phyloP scores from a whole-genome alignment of 2,113 vertebrate genomes.

The Cryptoleucopteryx plumbea region DNA sequence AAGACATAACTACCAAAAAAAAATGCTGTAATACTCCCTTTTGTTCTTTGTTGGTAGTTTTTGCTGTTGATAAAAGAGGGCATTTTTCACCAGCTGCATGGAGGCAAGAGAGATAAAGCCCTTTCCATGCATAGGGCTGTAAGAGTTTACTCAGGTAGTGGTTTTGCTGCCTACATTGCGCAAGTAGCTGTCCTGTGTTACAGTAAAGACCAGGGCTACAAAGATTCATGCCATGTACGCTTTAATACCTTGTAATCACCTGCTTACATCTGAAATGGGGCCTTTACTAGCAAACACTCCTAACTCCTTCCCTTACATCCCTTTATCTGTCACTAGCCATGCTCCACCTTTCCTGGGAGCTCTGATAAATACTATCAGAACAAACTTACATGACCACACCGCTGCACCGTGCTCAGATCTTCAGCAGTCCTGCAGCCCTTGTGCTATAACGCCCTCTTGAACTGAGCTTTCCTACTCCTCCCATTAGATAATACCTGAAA shows the following conservation, averaged over 20 bases:
- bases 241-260: background rate
- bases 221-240: background rate
- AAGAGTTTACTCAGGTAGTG: background rate
- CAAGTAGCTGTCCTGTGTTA: background rate
- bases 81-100: background rate
- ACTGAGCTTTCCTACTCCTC: background rate
- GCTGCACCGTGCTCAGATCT: fast-evolving
- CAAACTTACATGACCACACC: background rate
- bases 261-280: background rate
- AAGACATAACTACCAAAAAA: background rate
- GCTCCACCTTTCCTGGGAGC: background rate
- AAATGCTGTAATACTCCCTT: background rate
- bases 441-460: background rate
- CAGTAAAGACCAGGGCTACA: background rate
- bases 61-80: background rate
- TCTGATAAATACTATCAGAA: background rate
- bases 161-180: background rate
- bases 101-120: background rate
- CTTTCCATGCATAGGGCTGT: background rate
- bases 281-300: background rate
- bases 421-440: background rate
- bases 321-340: background rate
- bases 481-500: background rate
- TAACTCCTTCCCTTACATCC: background rate
- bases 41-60: background rate